Percentiles rank a stretch among this genome's conserved stretches.
phyloP scores from a whole-genome alignment of 2,797 vertebrate species.

The Mastacembelus armatus region DNA sequence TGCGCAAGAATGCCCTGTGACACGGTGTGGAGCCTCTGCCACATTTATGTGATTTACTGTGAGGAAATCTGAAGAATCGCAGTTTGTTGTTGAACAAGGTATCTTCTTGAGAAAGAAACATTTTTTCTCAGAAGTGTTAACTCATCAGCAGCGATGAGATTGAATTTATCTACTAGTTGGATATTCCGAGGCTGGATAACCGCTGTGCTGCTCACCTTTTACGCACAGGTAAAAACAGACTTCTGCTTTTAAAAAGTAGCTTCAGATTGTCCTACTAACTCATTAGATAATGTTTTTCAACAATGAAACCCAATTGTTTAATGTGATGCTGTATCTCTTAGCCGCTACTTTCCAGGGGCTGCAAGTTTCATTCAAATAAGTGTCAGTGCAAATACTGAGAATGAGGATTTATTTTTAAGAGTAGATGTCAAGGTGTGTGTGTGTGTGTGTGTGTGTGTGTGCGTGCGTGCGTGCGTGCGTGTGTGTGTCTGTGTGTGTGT shows the following conservation, averaged over 20 bases:
- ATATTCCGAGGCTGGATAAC: constrained; percentile 85
- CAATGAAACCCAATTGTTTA: no score
- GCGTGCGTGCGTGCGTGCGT: no score
- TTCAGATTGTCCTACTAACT: no score
- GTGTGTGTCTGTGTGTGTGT: no score
- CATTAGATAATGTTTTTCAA: no score
- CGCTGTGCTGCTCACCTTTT: constrained; percentile 70
- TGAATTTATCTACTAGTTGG: constrained; percentile 77
- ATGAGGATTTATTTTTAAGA: background rate
- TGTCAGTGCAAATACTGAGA: background rate
- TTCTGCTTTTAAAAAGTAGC: background rate
- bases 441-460: no score
- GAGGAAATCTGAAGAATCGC: constrained; percentile 15
- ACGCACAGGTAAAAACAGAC: constrained; percentile 77
- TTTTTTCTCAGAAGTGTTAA: constrained; percentile 26
- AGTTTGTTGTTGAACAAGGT: background rate
- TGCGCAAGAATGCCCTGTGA: constrained; percentile 65
- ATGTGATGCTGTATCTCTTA: background rate
- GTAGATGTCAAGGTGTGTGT: background rate
- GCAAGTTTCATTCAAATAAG: background rate
- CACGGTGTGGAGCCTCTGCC: constrained; percentile 41
- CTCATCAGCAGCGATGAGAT: constrained; percentile 74
- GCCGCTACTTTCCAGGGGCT: background rate
- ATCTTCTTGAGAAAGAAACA: constrained; percentile 1
- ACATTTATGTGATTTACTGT: constrained; percentile 41